A percentile compares a stretch with the other conserved stretches of the same genome.
Conservation (phyloP, 2,797 vertebrate species). For the Myiotriccus ornatus region DNA sequence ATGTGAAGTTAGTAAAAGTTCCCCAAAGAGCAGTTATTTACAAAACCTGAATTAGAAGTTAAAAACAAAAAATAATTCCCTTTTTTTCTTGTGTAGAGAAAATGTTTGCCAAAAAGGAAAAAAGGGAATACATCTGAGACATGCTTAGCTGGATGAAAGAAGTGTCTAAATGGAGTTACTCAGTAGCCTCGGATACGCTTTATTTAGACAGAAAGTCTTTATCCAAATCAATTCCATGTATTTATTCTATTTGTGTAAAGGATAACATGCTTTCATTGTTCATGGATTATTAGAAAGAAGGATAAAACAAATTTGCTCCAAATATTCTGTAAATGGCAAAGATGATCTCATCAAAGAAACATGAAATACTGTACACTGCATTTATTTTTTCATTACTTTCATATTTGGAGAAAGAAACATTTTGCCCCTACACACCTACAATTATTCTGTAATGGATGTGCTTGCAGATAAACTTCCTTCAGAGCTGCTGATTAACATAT, state of each 20-base stretch:
- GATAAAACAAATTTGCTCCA: background rate
- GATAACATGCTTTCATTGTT: background rate
- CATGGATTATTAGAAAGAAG: background rate
- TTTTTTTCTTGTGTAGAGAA: background rate
- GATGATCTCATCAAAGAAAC: background rate
- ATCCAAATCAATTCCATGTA: background rate
- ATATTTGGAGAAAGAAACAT: background rate
- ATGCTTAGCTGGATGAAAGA: background rate
- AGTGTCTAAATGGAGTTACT: background rate
- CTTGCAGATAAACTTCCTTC: background rate
- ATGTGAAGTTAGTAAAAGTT: background rate
- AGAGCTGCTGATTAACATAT: background rate
- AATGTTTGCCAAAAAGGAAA: background rate
- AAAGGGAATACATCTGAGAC: background rate
- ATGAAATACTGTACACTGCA: background rate
- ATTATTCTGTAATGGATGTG: background rate
- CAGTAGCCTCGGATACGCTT: background rate
- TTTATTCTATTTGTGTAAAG: background rate
- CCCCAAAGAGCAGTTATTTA: background rate
- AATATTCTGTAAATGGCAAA: background rate
- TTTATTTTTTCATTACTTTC: background rate
- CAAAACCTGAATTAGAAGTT: background rate
- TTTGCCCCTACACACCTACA: background rate
- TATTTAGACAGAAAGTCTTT: background rate
- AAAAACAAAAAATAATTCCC: background rate